Evolutionary conservation across 2,888 invertebrate species (phyloP).

Genomic region (Philereme transversata): DNA sequence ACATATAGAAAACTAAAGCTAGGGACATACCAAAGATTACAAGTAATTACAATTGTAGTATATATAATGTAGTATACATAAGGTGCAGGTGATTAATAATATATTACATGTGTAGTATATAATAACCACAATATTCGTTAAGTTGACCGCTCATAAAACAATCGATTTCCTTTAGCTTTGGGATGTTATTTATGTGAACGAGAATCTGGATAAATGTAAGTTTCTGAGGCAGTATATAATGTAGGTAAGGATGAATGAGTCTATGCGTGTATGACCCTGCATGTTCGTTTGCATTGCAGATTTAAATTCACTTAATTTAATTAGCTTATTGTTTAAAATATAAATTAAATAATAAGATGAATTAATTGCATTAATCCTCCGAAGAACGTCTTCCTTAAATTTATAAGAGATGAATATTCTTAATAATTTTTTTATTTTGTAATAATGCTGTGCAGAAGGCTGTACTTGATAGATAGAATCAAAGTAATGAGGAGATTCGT

Average conservation of each 20-base stretch:
- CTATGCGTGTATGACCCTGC: too few species aligned
- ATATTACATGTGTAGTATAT: neutral
- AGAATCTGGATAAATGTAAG: too few species aligned
- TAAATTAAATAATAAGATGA: too few species aligned
- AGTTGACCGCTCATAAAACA: too few species aligned
- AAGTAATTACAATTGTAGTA: conserved; percentile 9
- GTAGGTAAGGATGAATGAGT: too few species aligned
- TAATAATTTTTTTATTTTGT: neutral
- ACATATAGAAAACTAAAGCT: conserved; percentile 23
- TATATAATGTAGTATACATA: conserved; percentile 27
- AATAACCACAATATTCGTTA: neutral
- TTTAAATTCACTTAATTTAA: neutral
- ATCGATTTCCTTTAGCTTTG: too few species aligned
- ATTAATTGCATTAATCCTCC: conserved; percentile 34
- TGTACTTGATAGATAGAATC: too few species aligned
- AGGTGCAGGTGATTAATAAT: conserved; percentile 11
- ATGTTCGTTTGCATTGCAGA: too few species aligned
- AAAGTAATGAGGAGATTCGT: too few species aligned
- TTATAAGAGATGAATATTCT: conserved; percentile 11
- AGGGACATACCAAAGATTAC: conserved; percentile 30
- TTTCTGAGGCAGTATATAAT: too few species aligned
- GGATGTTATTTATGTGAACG: too few species aligned
- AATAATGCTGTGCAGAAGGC: neutral
- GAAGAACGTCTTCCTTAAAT: conserved; percentile 57
- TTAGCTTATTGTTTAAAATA: too few species aligned